Evolutionary conservation across 1,140 invertebrate genomes (phyloP), one percentile per base, ranked within the genome.

Genomic region (Oryctes rhinoceros): DNA sequence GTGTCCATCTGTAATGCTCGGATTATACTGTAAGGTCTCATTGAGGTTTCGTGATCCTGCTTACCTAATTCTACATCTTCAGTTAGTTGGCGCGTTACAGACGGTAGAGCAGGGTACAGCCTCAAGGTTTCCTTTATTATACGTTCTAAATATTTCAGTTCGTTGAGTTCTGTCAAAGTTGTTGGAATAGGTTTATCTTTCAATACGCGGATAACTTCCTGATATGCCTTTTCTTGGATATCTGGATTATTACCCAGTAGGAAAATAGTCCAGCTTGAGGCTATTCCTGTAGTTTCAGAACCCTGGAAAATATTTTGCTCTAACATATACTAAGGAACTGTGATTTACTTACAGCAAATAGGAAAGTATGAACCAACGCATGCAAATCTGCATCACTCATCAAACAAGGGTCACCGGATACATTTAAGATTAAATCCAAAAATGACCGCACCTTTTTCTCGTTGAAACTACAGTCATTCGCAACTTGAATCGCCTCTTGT

Each of bases 101-200:
- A 81, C 0, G 93, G 93, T 4, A 94, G 92, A 80, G 91, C 92
- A 13, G 94, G 94, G 84, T 90, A 93, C 1, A 94, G 83, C 59
- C 92, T 87, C 15, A 93, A 82, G 0, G 91, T 87, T 84, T 93
- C 92, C 83, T 93, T 94, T 74, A 94, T 90, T 80, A 92, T 92
- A 86, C 91, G 91, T 80, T 94, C 93, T 76, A 94, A 84, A 82
- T 91, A 93, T 48, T 89, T 90, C 90, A 94, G 89, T 9, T 90
- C 90, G 3, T 87, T 85, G 13, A 94, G 81, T 80, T 93, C 92
- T 83, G 35, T 88, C 84, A 67, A 89, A 0, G 90, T 92, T 0
- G 47, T 48, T 37, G 78, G 62, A 39, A 35, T 48, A 20, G 44
- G 6, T 74, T 79, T 67, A 24, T 39, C 62, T 20, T 79, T 62